Evolutionary conservation across 2,888 invertebrate genomes (phyloP).

Genomic region (Calameuta idolon): DNA sequence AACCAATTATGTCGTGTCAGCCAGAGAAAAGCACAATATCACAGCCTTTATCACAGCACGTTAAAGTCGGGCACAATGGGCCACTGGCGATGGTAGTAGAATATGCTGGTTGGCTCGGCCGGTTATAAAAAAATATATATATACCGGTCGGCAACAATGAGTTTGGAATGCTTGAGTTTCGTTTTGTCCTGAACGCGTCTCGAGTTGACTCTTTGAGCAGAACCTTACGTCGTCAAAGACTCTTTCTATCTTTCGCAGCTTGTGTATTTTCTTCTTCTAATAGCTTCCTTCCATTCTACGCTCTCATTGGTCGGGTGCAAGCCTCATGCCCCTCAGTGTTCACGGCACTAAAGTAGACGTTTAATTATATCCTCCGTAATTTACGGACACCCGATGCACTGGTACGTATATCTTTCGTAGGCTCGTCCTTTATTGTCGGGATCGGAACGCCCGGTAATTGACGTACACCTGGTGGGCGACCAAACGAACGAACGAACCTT

Average conservation of each 20-base stretch:
- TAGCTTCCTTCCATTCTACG: background rate
- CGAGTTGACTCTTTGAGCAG: background rate
- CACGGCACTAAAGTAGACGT: slow-evolving; percentile 17
- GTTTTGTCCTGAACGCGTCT: background rate
- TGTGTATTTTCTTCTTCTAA: background rate
- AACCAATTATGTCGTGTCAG: slow-evolving; percentile 5
- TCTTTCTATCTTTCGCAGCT: background rate
- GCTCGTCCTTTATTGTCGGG: background rate
- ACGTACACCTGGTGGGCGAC: slow-evolving; percentile 2
- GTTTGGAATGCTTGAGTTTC: background rate
- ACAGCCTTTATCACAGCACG: slow-evolving; percentile 48
- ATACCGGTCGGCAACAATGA: slow-evolving; percentile 2
- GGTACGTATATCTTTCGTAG: background rate
- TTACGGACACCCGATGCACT: slow-evolving; percentile 26
- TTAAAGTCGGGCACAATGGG: slow-evolving; percentile 31
- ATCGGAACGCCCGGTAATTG: slow-evolving; percentile 3
- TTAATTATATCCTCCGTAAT: slow-evolving; percentile 28
- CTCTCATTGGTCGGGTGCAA: background rate
- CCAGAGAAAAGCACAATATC: slow-evolving; percentile 37
- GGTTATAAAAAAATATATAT: background rate
- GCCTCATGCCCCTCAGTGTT: background rate
- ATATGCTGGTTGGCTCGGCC: background rate
- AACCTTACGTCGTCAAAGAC: background rate
- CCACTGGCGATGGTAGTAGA: slow-evolving; percentile 11
- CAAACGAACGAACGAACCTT: no score